Conservation (phyloP, 1,140 invertebrate species). For the Drosophila pandora region DNA sequence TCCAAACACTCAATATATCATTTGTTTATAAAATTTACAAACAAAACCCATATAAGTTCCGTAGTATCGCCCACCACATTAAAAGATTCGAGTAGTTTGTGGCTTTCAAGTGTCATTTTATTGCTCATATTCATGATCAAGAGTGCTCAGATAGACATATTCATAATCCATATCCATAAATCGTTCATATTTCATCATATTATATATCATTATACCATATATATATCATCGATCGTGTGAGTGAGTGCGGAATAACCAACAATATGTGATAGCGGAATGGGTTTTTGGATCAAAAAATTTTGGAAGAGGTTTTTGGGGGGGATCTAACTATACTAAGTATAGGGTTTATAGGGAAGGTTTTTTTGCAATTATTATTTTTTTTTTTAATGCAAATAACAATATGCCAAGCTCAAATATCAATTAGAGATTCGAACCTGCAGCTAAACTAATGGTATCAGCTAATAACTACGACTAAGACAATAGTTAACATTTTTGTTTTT, state of each 20-base stretch:
- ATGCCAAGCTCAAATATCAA: slow-evolving; percentile 16
- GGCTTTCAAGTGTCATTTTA: slow-evolving; percentile 18
- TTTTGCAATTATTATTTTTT: not conserved
- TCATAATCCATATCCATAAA: slow-evolving; percentile 2
- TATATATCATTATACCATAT: not conserved
- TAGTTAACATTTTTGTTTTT: slow-evolving; percentile 46
- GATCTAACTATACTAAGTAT: not conserved
- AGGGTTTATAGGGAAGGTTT: not conserved
- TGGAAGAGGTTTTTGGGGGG: not conserved
- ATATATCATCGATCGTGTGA: slow-evolving; percentile 18
- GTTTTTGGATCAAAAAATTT: too few species aligned
- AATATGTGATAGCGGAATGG: not conserved
- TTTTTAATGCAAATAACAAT: slow-evolving; percentile 45
- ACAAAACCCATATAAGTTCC: too few species aligned
- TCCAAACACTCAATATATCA: too few species aligned
- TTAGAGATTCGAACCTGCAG: slow-evolving; percentile 4
- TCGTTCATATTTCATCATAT: slow-evolving; percentile 2
- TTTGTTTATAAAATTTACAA: too few species aligned
- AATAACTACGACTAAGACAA: slow-evolving; percentile 50
- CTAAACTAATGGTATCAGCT: slow-evolving; percentile 31
- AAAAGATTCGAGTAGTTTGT: not conserved
- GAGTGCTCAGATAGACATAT: slow-evolving; percentile 13
- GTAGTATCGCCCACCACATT: too few species aligned
- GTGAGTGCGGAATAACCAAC: slow-evolving; percentile 15
- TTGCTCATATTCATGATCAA: slow-evolving; percentile 32